phyloP scores from a whole-genome alignment of 1,140 invertebrate genomes.

The Musca vetustissima region DNA sequence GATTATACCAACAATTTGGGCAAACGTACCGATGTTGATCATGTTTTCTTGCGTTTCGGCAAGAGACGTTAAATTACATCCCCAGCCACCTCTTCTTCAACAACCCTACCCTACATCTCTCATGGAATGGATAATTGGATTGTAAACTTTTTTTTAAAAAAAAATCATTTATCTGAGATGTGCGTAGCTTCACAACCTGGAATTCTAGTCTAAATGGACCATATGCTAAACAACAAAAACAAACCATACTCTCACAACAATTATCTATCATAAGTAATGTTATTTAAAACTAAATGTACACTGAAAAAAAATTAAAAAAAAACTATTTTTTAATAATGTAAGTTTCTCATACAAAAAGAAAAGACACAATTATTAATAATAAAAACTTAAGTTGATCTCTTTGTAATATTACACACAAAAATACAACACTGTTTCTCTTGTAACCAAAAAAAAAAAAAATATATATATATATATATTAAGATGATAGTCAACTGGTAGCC shows the following conservation, averaged over 20 bases:
- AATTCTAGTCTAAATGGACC: neutral
- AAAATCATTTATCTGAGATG: neutral
- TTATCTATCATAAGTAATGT: neutral
- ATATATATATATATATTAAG: no score
- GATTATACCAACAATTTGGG: constrained; percentile 56
- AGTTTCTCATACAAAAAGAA: constrained; percentile 19
- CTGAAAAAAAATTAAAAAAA: neutral
- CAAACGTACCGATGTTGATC: constrained; percentile 76
- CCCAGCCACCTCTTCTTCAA: no score
- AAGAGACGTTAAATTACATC: constrained; percentile 57
- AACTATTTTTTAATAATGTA: neutral
- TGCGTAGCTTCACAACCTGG: neutral
- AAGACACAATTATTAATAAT: constrained; percentile 10
- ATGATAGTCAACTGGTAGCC: no score
- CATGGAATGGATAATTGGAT: neutral
- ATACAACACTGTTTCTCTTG: neutral
- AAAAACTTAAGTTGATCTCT: constrained; percentile 28
- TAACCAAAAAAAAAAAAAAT: neutral
- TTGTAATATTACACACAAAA: constrained; percentile 20
- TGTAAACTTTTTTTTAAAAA: neutral
- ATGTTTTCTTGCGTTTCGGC: constrained; percentile 75
- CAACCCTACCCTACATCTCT: neutral
- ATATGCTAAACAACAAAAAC: constrained; percentile 11
- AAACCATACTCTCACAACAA: neutral
- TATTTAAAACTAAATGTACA: neutral